A percentile compares a stretch with the other conserved stretches of the same genome.
Evolutionary conservation across 2,797 vertebrate species (phyloP).

Genomic region (Cyclura pinguis): DNA sequence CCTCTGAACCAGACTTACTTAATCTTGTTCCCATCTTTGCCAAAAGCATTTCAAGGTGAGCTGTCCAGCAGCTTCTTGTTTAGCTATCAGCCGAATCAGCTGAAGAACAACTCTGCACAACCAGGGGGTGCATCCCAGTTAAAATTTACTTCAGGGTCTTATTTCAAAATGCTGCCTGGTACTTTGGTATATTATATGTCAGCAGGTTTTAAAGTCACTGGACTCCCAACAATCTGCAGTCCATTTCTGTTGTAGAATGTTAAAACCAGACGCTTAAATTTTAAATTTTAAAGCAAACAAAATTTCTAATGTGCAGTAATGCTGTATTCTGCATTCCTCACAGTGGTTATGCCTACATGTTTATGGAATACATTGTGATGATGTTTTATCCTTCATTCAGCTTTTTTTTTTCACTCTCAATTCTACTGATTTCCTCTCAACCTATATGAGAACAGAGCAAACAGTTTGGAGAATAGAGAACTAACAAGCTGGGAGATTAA

Average conservation of each 20-base stretch:
- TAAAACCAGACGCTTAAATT: background rate
- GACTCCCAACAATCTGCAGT: background rate
- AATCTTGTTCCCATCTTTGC: too few species aligned
- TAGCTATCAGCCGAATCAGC: too few species aligned
- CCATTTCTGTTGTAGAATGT: background rate
- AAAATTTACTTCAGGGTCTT: background rate
- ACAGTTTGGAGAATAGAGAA: background rate
- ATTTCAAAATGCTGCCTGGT: background rate
- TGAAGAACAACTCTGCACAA: too few species aligned
- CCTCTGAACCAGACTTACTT: too few species aligned
- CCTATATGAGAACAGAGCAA: background rate
- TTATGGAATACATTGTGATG: background rate
- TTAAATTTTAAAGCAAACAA: background rate
- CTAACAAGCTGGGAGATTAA: background rate
- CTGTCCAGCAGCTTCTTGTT: too few species aligned
- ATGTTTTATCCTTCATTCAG: background rate
- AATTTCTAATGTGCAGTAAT: background rate
- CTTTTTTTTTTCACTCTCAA: background rate
- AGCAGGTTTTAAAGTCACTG: background rate
- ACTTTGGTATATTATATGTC: background rate
- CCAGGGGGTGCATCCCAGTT: background rate
- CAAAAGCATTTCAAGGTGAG: too few species aligned
- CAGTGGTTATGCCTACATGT: background rate
- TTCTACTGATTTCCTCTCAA: background rate
- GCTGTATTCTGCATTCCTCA: background rate